Evolutionary conservation across 2,797 vertebrate genomes (phyloP).

Genomic region (Novumbra hubbsi): DNA sequence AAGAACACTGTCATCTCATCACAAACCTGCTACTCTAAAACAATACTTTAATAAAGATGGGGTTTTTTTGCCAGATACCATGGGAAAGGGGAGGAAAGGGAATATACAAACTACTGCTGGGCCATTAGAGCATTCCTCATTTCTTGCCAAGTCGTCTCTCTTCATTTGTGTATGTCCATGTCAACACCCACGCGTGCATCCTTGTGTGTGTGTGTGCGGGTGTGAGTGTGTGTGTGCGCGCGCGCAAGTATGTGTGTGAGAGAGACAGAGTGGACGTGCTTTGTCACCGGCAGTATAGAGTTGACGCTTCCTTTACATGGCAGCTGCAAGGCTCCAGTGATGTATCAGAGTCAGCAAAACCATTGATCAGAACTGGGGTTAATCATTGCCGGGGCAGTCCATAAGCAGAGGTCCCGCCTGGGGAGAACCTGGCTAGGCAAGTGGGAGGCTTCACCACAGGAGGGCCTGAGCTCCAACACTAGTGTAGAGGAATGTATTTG

Average conservation of each 20-base stretch:
- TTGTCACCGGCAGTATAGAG: conserved; percentile 67
- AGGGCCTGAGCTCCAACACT: conserved; percentile 44
- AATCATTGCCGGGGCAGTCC: conserved; percentile 78
- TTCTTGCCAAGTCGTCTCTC: conserved; percentile 9
- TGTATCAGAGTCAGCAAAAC: conserved; percentile 82
- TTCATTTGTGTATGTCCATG: conserved; percentile 30
- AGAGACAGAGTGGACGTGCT: conserved; percentile 69
- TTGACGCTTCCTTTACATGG: conserved; percentile 82
- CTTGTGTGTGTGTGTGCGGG: conserved; percentile 13
- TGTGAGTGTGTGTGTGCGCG: conserved; percentile 28
- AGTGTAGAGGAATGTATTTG: conserved; percentile 50
- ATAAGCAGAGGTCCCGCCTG: conserved; percentile 59
- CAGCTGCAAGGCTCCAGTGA: conserved; percentile 76
- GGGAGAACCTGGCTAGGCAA: conserved; percentile 62
- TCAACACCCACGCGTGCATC: conserved; percentile 37
- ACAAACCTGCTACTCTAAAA: neutral
- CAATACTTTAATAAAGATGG: neutral
- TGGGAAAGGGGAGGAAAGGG: neutral
- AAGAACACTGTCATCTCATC: neutral
- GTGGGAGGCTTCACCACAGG: conserved; percentile 65
- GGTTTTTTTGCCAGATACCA: neutral
- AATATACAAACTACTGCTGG: neutral
- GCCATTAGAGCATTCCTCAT: neutral
- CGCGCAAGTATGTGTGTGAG: neutral
- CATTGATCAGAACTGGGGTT: conserved; percentile 79